Evolutionary conservation across 2,113 vertebrate genomes (phyloP), one percentile per base, ranked within the genome.

Genomic region (Meriones unguiculatus): DNA sequence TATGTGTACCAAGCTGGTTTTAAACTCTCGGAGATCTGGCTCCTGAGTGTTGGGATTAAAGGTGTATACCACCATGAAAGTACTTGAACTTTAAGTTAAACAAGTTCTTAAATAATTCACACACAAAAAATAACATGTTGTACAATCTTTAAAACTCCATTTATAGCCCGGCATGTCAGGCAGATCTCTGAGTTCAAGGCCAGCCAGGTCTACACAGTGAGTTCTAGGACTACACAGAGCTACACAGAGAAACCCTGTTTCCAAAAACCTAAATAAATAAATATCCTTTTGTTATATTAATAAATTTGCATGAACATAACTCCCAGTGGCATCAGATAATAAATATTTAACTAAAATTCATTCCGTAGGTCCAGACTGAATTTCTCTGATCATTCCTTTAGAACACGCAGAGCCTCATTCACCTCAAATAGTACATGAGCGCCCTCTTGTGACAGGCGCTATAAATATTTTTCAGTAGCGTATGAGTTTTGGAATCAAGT

Each of bases 401-500:
- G 11, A 96, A 87, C 93, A 70, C 35, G 35, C 94, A 13, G 82
- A 93, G 87, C 20, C 65, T 15, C 35, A 67, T 8, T 52, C 81
- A 24, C 14, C 77, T 89, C 91, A 96, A 97, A 78, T 94, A 94
- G 95, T 89, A 24, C 72, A 22, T 96, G 97, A 98, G 97, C 97
- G 98, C 98, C 98, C 98, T 98, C 98, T 98, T 98, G 98, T 98
- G 98, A 98, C 97, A 92, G 69, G 65, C 90, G 24, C 64, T 62
- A 32, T 86, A 90, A 88, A 95, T 86, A 95, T 54, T 95, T 97
- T 96, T 82, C 62, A 86, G 70, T 81, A 91, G 18, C 41, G 59
- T 87, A 54, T 35, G 50, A 95, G 93, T 94, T 76, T 73, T 94
- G 28, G 90, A 69, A 93, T 24, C 24, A 94, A 97, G 90, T 92